A percentile compares a stretch with the other conserved stretches of the same genome.
phyloP scores from a whole-genome alignment of 2,888 invertebrate species.

The Chymomyza fuscimana region DNA sequence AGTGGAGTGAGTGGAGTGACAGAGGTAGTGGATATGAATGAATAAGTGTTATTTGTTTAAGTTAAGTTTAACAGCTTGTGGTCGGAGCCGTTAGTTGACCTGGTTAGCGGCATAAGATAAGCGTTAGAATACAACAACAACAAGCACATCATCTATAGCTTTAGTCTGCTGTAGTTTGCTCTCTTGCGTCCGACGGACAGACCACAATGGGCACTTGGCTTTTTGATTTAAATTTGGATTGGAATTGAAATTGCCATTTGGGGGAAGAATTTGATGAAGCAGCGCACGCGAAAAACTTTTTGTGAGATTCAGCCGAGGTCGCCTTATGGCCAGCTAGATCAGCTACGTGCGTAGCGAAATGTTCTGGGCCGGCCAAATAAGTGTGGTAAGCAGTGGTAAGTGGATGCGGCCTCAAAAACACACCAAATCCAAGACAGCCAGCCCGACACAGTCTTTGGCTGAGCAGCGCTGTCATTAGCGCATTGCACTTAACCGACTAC shows the following conservation, averaged over 20 bases:
- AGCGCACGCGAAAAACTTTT: neutral
- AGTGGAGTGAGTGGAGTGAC: neutral
- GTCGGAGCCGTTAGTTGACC: slow-evolving; percentile 72
- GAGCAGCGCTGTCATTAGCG: neutral
- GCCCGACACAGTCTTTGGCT: too few species aligned
- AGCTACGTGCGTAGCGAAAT: slow-evolving; percentile 46
- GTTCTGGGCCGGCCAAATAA: neutral
- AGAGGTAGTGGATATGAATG: slow-evolving; percentile 39
- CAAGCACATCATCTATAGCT: neutral
- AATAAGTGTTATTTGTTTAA: slow-evolving; percentile 70
- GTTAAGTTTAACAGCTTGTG: slow-evolving; percentile 72
- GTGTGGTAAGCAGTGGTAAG: neutral
- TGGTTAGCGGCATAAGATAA: slow-evolving; percentile 61
- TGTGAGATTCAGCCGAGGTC: slow-evolving; percentile 10
- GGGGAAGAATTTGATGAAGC: neutral
- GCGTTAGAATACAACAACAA: slow-evolving; percentile 54
- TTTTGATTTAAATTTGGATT: slow-evolving; percentile 12
- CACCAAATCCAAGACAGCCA: neutral
- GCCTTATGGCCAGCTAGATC: slow-evolving; percentile 36
- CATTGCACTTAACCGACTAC: neutral
- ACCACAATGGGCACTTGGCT: slow-evolving; percentile 6
- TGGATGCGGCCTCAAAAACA: neutral
- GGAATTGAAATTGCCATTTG: neutral
- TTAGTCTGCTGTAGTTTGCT: too few species aligned
- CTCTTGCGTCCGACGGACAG: neutral